Conservation (phyloP, 2,888 invertebrate genomes). For the Dusona sp. region DNA sequence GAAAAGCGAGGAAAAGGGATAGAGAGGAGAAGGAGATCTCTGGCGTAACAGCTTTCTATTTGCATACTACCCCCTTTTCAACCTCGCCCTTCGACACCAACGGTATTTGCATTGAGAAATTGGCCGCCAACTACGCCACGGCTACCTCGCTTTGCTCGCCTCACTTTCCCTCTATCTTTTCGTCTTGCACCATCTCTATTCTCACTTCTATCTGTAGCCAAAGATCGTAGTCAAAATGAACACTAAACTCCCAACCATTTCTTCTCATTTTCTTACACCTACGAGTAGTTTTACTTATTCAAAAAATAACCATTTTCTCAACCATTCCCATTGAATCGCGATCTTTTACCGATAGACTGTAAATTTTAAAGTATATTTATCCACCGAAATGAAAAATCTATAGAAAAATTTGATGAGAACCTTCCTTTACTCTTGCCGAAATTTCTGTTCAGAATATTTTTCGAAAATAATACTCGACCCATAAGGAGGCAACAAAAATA, state of each 20-base stretch:
- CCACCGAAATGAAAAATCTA: background rate
- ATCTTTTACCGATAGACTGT: background rate
- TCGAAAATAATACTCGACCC: too few relatives aligned
- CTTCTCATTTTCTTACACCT: conserved; percentile 20
- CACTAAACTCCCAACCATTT: background rate
- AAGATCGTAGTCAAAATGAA: conserved; percentile 23
- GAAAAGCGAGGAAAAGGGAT: conserved; percentile 60
- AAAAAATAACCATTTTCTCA: background rate
- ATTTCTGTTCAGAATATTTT: too few relatives aligned
- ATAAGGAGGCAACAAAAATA: too few relatives aligned
- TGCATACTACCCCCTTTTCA: conserved; percentile 82
- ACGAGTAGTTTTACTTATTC: background rate
- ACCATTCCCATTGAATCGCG: background rate
- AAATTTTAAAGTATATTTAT: background rate
- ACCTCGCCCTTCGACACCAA: conserved; percentile 81
- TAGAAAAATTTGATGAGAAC: background rate
- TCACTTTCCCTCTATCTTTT: conserved; percentile 54
- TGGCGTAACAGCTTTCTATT: conserved; percentile 83
- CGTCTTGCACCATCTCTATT: conserved; percentile 14
- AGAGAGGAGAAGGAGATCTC: conserved; percentile 69
- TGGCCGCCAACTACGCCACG: conserved; percentile 81
- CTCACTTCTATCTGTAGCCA: conserved; percentile 53
- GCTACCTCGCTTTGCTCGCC: conserved; percentile 77
- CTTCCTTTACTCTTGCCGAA: too few relatives aligned
- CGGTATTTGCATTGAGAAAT: conserved; percentile 85